Percentiles rank a stretch among this genome's conserved stretches.
phyloP scores from a whole-genome alignment of 2,888 invertebrate genomes.

The Andrena bicolor region DNA sequence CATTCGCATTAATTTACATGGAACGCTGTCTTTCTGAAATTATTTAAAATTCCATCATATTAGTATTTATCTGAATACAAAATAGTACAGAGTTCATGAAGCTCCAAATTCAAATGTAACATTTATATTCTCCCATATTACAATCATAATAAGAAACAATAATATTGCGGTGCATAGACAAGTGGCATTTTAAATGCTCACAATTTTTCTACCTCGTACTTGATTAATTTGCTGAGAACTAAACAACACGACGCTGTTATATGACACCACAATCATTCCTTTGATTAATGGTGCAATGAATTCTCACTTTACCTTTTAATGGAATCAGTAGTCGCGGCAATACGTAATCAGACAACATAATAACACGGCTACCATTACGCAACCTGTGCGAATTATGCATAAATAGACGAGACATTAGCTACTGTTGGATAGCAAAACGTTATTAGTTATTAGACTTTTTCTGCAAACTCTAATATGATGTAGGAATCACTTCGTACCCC shows the following conservation, averaged over 20 bases:
- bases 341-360: slow-evolving; percentile 57
- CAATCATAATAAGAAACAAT: neutral
- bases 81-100: neutral
- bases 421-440: slow-evolving; percentile 8
- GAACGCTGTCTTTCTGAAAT: no score
- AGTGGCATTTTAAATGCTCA: slow-evolving; percentile 23
- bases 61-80: neutral
- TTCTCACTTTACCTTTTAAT: slow-evolving; percentile 68
- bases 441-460: neutral
- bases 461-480: neutral
- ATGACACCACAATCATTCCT: slow-evolving; percentile 54
- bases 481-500: neutral
- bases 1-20: slow-evolving; percentile 7
- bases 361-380: slow-evolving; percentile 29
- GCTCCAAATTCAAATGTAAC: neutral
- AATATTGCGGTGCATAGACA: slow-evolving; percentile 26
- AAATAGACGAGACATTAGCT: slow-evolving; percentile 13
- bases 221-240: slow-evolving; percentile 64
- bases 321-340: slow-evolving; percentile 56
- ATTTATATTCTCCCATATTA: neutral
- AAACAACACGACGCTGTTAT: slow-evolving; percentile 37
- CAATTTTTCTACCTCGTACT: slow-evolving; percentile 35
- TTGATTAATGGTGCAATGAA: slow-evolving; percentile 69
- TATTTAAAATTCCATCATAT: no score
- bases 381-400: slow-evolving; percentile 7